A percentile compares a stretch with the other conserved stretches of the same genome.
Evolutionary conservation across 1,140 invertebrate species (phyloP).

Genomic region (Drosophila suzukii): DNA sequence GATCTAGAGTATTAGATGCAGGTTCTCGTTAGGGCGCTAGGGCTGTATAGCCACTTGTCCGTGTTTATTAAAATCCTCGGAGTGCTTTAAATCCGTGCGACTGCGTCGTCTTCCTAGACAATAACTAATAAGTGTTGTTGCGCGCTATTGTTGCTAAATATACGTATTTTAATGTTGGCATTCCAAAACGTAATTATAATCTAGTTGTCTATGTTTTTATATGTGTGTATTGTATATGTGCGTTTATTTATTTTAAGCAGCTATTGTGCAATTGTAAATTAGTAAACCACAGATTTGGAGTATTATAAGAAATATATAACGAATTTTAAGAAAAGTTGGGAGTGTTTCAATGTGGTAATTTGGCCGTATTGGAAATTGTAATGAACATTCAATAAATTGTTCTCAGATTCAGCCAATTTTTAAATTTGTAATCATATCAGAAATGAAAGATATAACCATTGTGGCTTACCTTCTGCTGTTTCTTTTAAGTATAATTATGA

Average conservation of each 20-base stretch:
- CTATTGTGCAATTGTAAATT: constrained; percentile 71
- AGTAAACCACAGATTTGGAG: constrained; percentile 34
- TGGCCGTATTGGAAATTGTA: too few species aligned
- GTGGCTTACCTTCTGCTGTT: too few species aligned
- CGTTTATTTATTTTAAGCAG: constrained; percentile 72
- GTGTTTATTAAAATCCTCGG: constrained; percentile 62
- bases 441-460: too few species aligned
- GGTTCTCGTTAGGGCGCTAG: constrained; percentile 30
- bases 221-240: constrained; percentile 61
- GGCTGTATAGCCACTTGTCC: constrained; percentile 27
- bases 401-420: too few species aligned
- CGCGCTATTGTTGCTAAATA: constrained; percentile 65
- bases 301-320: constrained; percentile 44
- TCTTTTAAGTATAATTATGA: too few species aligned
- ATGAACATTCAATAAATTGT: too few species aligned
- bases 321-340: constrained; percentile 8
- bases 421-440: too few species aligned
- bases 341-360: not conserved
- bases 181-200: constrained; percentile 64
- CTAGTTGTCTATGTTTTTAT: constrained; percentile 69
- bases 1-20: constrained; percentile 54
- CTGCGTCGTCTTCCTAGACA: constrained; percentile 80
- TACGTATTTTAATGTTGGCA: constrained; percentile 73
- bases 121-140: constrained; percentile 71
- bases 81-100: constrained; percentile 39